Percentiles rank a stretch among this genome's conserved stretches.
Conservation (phyloP, 2,888 invertebrate species). For the Perizoma flavofasciatum region DNA sequence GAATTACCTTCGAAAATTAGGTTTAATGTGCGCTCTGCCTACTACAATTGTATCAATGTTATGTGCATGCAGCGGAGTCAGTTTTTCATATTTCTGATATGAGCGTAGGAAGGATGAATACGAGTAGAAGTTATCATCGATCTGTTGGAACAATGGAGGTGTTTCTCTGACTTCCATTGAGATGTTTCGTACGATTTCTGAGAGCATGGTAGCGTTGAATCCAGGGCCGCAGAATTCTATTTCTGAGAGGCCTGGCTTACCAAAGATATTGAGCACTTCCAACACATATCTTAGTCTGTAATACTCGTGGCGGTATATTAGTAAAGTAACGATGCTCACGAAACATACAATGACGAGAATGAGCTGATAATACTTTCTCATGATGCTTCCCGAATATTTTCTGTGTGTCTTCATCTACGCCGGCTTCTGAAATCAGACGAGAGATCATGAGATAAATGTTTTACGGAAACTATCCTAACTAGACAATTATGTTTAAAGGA, state of each 20-base stretch:
- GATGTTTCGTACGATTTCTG: constrained; percentile 76
- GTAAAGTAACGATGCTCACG: constrained; percentile 88
- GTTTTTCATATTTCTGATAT: constrained; percentile 77
- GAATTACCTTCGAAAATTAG: constrained; percentile 72
- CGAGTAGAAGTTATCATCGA: constrained; percentile 85
- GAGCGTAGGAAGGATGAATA: constrained; percentile 87
- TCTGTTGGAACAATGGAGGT: constrained; percentile 87
- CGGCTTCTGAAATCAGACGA: constrained; percentile 47
- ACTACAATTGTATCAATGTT: constrained; percentile 85
- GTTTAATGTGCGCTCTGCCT: constrained; percentile 81
- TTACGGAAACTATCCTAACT: background rate
- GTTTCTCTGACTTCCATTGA: constrained; percentile 85
- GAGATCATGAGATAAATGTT: background rate
- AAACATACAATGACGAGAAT: constrained; percentile 88
- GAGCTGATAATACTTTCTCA: constrained; percentile 94
- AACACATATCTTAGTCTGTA: constrained; percentile 92
- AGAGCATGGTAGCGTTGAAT: constrained; percentile 79
- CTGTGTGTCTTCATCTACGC: constrained; percentile 72
- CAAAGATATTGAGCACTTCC: constrained; percentile 94
- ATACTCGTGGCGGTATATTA: constrained; percentile 94
- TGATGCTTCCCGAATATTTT: constrained; percentile 71
- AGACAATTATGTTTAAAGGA: background rate
- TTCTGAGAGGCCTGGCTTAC: constrained; percentile 85
- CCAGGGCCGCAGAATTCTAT: constrained; percentile 81
- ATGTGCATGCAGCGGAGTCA: constrained; percentile 72